A percentile compares a stretch with the other conserved stretches of the same genome.
phyloP scores from a whole-genome alignment of 2,113 vertebrate genomes.

The Deroptyus accipitrinus region DNA sequence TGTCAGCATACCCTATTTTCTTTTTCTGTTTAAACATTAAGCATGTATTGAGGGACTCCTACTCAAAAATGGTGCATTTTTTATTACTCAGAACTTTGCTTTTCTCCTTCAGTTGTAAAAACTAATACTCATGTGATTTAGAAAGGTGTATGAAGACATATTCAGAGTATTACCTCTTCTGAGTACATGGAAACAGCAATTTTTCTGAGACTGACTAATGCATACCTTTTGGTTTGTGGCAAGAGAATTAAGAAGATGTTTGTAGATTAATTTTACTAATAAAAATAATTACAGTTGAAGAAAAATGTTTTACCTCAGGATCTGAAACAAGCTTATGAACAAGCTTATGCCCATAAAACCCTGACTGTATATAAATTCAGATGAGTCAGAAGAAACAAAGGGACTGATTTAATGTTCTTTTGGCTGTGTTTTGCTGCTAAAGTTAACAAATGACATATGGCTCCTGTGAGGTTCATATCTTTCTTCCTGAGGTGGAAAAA shows the following conservation, averaged over 20 bases:
- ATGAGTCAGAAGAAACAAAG: slow-evolving; percentile 56
- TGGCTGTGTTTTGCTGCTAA: background rate
- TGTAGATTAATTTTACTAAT: slow-evolving; percentile 53
- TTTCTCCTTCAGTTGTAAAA: background rate
- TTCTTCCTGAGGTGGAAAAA: background rate
- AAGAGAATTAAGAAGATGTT: slow-evolving; percentile 39
- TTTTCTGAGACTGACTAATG: slow-evolving; percentile 13
- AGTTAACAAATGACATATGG: slow-evolving; percentile 40
- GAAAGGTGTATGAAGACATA: background rate
- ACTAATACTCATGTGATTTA: background rate
- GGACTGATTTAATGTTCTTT: slow-evolving; percentile 20
- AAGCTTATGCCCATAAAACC: slow-evolving; percentile 27
- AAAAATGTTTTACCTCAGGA: slow-evolving; percentile 54
- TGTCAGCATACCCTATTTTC: background rate
- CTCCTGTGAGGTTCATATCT: background rate
- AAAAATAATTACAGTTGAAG: slow-evolving; percentile 48
- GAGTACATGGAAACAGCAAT: background rate
- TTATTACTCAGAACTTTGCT: background rate
- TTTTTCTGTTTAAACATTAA: background rate
- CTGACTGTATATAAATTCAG: slow-evolving; percentile 39
- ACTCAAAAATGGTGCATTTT: background rate
- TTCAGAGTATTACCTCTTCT: background rate
- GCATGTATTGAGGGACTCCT: background rate
- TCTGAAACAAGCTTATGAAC: slow-evolving; percentile 44
- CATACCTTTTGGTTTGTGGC: slow-evolving; percentile 44